Evolutionary conservation across 2,113 vertebrate genomes (phyloP).

Genomic region (Proterorhinus semilunaris): DNA sequence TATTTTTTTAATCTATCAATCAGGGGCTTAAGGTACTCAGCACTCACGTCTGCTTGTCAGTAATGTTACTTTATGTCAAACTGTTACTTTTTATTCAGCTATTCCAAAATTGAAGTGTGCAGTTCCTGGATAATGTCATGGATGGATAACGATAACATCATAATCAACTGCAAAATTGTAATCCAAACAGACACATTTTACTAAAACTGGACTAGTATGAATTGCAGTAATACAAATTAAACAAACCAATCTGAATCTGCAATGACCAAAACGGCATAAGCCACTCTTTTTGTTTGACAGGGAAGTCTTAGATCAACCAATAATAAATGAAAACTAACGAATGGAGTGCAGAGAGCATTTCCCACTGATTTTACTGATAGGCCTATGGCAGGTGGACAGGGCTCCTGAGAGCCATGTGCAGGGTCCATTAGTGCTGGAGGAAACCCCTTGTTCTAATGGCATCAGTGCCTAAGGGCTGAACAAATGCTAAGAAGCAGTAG

Average conservation of each 20-base stretch:
- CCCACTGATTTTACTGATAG: slow-evolving; percentile 59
- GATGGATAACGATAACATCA: no score
- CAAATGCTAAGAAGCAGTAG: slow-evolving; percentile 65
- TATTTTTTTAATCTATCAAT: slow-evolving; percentile 48
- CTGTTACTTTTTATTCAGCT: no score
- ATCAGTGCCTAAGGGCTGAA: slow-evolving; percentile 66
- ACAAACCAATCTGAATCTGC: not conserved
- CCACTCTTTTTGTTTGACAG: not conserved
- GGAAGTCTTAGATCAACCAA: not conserved
- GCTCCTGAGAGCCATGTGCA: slow-evolving; percentile 49
- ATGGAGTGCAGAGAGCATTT: slow-evolving; percentile 31
- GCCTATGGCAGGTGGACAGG: slow-evolving; percentile 28
- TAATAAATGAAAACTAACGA: not conserved
- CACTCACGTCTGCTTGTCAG: slow-evolving; percentile 23
- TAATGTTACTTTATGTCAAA: not conserved
- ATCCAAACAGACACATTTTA: no score
- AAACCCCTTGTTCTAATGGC: slow-evolving; percentile 63
- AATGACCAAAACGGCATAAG: not conserved
- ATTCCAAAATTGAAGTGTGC: no score
- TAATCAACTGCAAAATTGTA: no score
- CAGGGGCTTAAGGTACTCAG: slow-evolving; percentile 22
- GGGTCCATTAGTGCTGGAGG: slow-evolving; percentile 66
- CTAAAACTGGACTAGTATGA: no score
- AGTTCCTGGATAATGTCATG: no score
- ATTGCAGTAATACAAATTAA: no score